Percentiles rank a stretch among this genome's conserved stretches.
These are phyloP conservation scores for Hyles lineata DNA, from an alignment of 2,888 invertebrate genomes.

Conservation along the genomic window DNA sequence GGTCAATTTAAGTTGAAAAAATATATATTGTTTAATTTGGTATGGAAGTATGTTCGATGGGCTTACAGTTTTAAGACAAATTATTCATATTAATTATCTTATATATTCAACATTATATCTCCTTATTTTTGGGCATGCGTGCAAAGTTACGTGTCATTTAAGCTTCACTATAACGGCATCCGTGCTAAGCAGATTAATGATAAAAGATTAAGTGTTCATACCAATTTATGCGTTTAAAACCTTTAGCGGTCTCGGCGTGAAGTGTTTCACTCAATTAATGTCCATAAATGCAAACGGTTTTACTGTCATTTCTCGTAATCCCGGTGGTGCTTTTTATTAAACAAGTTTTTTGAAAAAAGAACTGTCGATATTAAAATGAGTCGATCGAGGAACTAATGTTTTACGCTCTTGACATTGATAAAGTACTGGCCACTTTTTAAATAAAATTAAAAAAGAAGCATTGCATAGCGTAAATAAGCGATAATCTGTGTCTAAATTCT, in stretches of 20 bases:
- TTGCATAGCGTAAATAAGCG: neutral
- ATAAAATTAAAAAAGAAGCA: neutral
- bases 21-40: no score
- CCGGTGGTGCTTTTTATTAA: constrained; percentile 38
- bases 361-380: constrained; percentile 1
- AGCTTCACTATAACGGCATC: constrained; percentile 37
- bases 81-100: neutral
- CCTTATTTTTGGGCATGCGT: neutral
- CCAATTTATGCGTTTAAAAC: constrained; percentile 40
- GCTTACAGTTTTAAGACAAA: no score
- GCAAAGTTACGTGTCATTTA: constrained; percentile 8
- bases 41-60: no score
- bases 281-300: constrained; percentile 46
- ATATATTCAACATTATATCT: neutral
- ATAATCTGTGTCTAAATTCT: no score
- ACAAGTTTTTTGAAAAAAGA: neutral
- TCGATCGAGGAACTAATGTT: neutral
- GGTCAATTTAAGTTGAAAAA: no score
- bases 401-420: neutral
- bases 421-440: neutral
- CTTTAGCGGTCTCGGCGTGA: constrained; percentile 43
- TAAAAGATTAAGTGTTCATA: constrained; percentile 44
- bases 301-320: constrained; percentile 39
- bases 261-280: constrained; percentile 51
- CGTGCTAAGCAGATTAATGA: constrained; percentile 42